phyloP scores from a whole-genome alignment of 2,797 vertebrate genomes.

The Scarus forsteni region DNA sequence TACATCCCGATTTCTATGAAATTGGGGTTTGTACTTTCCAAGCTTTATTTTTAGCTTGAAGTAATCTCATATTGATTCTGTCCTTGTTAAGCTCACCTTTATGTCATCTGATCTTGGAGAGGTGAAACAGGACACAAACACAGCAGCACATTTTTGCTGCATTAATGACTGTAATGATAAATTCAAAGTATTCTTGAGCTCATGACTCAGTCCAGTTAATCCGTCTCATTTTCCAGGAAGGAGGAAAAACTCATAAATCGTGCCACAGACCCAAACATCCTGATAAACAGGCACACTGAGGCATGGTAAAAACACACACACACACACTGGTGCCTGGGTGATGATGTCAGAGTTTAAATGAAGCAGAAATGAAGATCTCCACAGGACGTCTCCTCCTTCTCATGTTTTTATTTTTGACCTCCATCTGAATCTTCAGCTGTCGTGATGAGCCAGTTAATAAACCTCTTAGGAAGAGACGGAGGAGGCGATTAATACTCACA shows the following conservation, averaged over 20 bases:
- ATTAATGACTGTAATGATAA: no score
- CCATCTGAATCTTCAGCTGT: conserved; percentile 12
- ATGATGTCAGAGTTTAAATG: background rate
- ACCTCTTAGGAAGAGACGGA: conserved; percentile 9
- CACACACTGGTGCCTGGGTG: background rate
- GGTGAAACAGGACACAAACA: background rate
- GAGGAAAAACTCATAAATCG: background rate
- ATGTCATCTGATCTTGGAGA: no score
- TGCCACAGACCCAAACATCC: background rate
- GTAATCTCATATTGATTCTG: no score
- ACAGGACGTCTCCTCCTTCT: conserved; percentile 4
- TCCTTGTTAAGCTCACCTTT: no score
- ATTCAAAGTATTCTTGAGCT: no score
- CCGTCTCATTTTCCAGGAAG: background rate
- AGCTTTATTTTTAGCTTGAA: no score
- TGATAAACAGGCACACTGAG: background rate
- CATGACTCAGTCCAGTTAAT: no score
- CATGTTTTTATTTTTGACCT: conserved; percentile 20
- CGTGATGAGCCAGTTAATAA: conserved; percentile 24
- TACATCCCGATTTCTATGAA: no score
- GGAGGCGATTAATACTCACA: conserved; percentile 20
- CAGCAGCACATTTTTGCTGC: background rate
- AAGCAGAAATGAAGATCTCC: background rate
- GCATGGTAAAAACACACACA: background rate
- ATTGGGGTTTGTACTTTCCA: no score